Evolutionary conservation across 2,888 invertebrate genomes (phyloP), one percentile per base, ranked within the genome.

Genomic region (Iselma pallidipennis): DNA sequence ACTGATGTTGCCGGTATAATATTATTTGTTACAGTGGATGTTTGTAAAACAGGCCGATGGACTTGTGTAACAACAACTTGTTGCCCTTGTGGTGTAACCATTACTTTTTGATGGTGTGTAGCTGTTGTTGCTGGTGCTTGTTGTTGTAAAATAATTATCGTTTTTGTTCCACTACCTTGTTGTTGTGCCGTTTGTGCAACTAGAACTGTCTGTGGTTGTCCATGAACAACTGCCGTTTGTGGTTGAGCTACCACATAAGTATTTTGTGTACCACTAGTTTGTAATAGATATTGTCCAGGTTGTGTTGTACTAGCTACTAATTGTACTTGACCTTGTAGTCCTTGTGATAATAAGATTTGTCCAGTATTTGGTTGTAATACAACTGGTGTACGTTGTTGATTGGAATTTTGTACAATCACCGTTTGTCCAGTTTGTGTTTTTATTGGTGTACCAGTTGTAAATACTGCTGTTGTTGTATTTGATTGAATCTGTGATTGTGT

Each of bases 111-210:
- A 59, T 81, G 81, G 58, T 85, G 85, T 1, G 83, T 74, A 1
- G 83, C 79, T 1, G 81, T 72, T 59, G 82, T 81, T 5, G 80
- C 71, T 0, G 83, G 66, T 4, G 79, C 71, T 68, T 86, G 86
- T 19, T 88, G 89, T 70, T 90, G 90, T 42, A 90, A 80, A 53
- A 90, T 86, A 50, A 90, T 90, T 28, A 90, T 90, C 0, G 90
- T 90, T 72, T 90, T 90, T 0, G 88, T 84, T 2, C 85, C 85
- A 0, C 87, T 84, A 0, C 86, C 87, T 66, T 86, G 86, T 63
- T 89, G 89, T 70, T 89, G 89, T 0, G 87, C 83, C 1, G 89
- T 86, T 72, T 89, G 89, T 0, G 89, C 87, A 0, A 90, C 86
- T 1, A 90, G 78, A 0, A 90, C 85, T 0, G 89, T 89, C 69